Base-by-base conservation (phyloP, 1,140 invertebrate genomes). In the Lasioglossum albipes region DNA sequence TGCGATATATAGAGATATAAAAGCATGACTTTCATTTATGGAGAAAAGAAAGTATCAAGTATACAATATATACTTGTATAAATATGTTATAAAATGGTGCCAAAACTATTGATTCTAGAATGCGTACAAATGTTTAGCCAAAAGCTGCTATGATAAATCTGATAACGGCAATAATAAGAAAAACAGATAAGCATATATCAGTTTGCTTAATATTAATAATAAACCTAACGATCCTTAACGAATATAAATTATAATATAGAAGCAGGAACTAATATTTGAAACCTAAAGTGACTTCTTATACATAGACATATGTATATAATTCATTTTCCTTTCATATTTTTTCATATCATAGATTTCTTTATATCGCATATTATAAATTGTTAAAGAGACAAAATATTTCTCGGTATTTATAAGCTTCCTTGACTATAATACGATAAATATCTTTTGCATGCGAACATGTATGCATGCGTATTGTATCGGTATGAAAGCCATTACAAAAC, bases 121-220 rank as follows among this genome's bases (percentile, higher is more conserved):
- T 81, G 78, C 84, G 84, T 89, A 89, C 88, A 89, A 89, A 89
- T 87, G 71, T 71, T 81, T 84, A 89, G 75, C 88, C 75, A 89
- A 85, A 88, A 86, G 85, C 27, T 73, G 66, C 76, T 31, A 82
- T 84, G 81, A 85, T 75, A 86, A 82, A 84, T 79, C 67, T 82
- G 41, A 69, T 81, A 73, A 81, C 64, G 41, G 52, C 62, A 88
- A 86, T 79, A 78, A 86, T 84, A 84, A 49, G 83, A 81, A 66
- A 59, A 76, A 27, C 71, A 68, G 76, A 27, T 77, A 54, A 71
- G 41, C 78, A 81, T 69, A 80, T n/a, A 61, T 75, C 54, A 22
- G 16, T 74, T 64, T 66, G 54, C 75, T 81, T 82, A 20, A 69
- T 27, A 36, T 71, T 72, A 87, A 84, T 69, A 74, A 27, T 54